Percentiles rank a stretch among this genome's conserved stretches.
phyloP scores from a whole-genome alignment of 2,797 vertebrate species.

The Meda fulgida region DNA sequence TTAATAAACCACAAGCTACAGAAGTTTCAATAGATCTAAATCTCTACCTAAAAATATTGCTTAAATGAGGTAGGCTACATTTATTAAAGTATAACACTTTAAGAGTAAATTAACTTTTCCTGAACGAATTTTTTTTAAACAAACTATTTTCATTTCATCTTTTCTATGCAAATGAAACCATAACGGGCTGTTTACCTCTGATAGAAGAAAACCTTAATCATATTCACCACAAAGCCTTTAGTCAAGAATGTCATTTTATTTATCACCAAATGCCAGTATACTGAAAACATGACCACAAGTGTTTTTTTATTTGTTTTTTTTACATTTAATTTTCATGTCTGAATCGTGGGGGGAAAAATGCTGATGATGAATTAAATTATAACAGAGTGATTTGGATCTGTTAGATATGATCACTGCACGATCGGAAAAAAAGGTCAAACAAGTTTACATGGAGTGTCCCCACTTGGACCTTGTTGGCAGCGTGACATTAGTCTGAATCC shows the following conservation, averaged over 20 bases:
- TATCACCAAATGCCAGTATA: not conserved
- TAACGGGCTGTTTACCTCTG: not conserved
- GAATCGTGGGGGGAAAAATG: not conserved
- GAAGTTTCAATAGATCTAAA: not conserved
- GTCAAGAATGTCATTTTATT: not conserved
- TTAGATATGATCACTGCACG: not conserved
- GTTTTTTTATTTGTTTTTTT: not conserved
- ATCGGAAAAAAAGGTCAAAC: constrained; percentile 21
- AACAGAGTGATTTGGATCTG: not conserved
- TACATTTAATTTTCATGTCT: not conserved
- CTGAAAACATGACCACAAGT: constrained; percentile 12
- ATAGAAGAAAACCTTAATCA: not conserved
- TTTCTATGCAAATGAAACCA: not conserved
- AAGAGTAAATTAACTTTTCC: too few relatives aligned
- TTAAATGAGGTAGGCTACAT: too few relatives aligned
- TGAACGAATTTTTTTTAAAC: too few relatives aligned
- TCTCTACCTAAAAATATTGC: not conserved
- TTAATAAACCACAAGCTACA: constrained; percentile 14
- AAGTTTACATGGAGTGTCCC: constrained; percentile 3
- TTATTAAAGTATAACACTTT: too few relatives aligned
- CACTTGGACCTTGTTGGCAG: constrained; percentile 26
- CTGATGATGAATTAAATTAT: not conserved
- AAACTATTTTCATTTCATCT: not conserved
- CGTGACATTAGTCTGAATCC: constrained; percentile 35
- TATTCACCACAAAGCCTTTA: not conserved